Conservation (phyloP, 2,113 vertebrate species). For the Melanotaenia duboulayi region DNA sequence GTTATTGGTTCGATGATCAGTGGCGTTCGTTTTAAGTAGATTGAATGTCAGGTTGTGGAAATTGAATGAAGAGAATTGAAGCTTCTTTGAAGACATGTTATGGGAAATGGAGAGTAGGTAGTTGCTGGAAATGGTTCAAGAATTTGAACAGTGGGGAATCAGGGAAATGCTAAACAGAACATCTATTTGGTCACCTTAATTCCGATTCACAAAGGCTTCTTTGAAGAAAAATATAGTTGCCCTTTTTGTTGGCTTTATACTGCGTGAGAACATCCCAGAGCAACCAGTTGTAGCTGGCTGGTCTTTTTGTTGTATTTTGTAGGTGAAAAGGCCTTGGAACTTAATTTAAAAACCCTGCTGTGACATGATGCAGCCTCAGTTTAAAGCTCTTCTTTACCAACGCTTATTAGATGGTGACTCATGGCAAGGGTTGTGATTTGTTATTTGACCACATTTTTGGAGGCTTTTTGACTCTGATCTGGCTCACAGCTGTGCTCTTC, state of each 20-base stretch:
- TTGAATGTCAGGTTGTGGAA: neutral
- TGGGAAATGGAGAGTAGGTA: slow-evolving; percentile 5
- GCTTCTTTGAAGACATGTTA: slow-evolving; percentile 10
- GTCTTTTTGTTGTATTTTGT: slow-evolving; percentile 29
- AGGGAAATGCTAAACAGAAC: neutral
- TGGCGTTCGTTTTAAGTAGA: slow-evolving; percentile 27
- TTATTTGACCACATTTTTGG: slow-evolving; percentile 43
- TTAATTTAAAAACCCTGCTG: slow-evolving; percentile 44
- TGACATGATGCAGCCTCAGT: slow-evolving; percentile 28
- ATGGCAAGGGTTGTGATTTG: slow-evolving; percentile 37
- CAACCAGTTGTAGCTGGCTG: slow-evolving; percentile 8
- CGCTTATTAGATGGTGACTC: slow-evolving; percentile 45
- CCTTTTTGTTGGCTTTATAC: slow-evolving; percentile 41
- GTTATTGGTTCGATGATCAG: slow-evolving; percentile 7
- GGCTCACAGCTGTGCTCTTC: slow-evolving; percentile 11
- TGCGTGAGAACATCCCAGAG: slow-evolving; percentile 50
- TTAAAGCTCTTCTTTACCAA: slow-evolving; percentile 33
- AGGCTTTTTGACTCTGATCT: slow-evolving; percentile 24
- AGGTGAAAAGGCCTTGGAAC: slow-evolving; percentile 38
- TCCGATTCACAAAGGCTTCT: slow-evolving; percentile 29
- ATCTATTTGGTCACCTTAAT: slow-evolving; percentile 43
- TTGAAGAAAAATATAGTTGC: slow-evolving; percentile 11
- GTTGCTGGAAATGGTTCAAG: slow-evolving; percentile 18
- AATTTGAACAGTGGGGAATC: slow-evolving; percentile 31
- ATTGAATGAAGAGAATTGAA: slow-evolving; percentile 10